Evolutionary conservation across 2,113 vertebrate genomes (phyloP).

Genomic region (Thamnaconus septentrionalis): DNA sequence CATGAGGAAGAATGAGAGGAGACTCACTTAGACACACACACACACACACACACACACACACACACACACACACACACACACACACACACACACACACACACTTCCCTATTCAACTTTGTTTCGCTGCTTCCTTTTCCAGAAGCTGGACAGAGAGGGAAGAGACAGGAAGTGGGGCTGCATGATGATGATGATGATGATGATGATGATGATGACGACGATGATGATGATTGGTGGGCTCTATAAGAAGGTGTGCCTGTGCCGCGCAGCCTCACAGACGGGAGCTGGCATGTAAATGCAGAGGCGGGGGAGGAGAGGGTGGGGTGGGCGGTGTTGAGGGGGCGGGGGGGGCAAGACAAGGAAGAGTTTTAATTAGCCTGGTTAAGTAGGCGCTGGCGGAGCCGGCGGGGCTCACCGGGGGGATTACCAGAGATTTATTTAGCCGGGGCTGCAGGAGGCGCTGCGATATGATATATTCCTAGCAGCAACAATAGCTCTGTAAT

Average conservation of each 20-base stretch:
- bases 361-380: constrained; percentile 76
- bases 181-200: too few relatives aligned
- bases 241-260: too few relatives aligned
- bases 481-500: constrained; percentile 73
- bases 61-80: too few relatives aligned
- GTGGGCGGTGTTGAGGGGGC: too few relatives aligned
- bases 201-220: too few relatives aligned
- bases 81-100: constrained; percentile 13
- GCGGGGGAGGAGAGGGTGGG: too few relatives aligned
- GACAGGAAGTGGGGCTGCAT: too few relatives aligned
- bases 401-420: constrained; percentile 67
- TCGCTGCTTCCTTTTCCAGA: background rate
- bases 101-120: constrained; percentile 30
- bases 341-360: constrained; percentile 61
- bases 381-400: constrained; percentile 63
- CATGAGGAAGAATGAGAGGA: too few relatives aligned
- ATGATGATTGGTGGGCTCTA: too few relatives aligned
- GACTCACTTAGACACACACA: too few relatives aligned
- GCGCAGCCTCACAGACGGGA: constrained; percentile 51
- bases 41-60: too few relatives aligned
- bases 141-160: background rate
- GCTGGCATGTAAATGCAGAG: constrained; percentile 59
- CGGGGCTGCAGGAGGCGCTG: constrained; percentile 67
- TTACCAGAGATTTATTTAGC: constrained; percentile 75
- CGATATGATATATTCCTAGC: constrained; percentile 70